Evolutionary conservation across 2,888 invertebrate species (phyloP), one percentile per base, ranked within the genome.

Genomic region (Caenorhabditis sp.): DNA sequence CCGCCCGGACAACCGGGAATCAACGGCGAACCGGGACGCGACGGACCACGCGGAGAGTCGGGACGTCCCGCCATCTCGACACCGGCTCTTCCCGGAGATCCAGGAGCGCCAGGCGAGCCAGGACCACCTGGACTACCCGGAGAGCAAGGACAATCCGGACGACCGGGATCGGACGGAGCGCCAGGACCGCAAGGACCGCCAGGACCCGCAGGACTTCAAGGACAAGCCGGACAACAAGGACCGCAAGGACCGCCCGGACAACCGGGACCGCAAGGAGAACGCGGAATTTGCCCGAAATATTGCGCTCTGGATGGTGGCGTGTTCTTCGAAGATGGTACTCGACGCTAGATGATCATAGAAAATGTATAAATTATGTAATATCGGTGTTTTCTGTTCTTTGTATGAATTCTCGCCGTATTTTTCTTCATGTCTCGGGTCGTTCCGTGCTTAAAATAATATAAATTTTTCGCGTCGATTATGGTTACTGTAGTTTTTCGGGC

Each of bases 51-150:
- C 19, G 87, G 87, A 71, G 85, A 87, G 50, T 84, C 82, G 19
- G 87, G 87, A 69, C 68, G 87, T 58, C 87, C 87, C 0, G 87
- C 87, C 49, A 83, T 86, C 69, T 83, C 84, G 17, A 86, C 85
- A 1, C 87, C 87, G 6, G 84, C 85, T 8, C 62, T 84, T n/a
- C 87, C 87, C 26, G 87, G 87, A 79, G 86, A 86, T 69, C 84
- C 86, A 19, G 87, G 87, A 76, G 77, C 81, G 49, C 81, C 84
- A 50, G 86, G 86, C 77, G 85, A 86, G 71, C 75, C 82, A 36
- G 86, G 83, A 78, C 84, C 81, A 26, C 77, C 76, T n/a, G 86
- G 86, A 65, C 76, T 85, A 31, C 86, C 86, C 37, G 85, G 84
- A 74, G 84, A 85, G 24, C 69, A 69, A 26, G 85, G 85, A 69